Conservation (phyloP, 2,113 vertebrate genomes). For the Callocephalon fimbriatum region DNA sequence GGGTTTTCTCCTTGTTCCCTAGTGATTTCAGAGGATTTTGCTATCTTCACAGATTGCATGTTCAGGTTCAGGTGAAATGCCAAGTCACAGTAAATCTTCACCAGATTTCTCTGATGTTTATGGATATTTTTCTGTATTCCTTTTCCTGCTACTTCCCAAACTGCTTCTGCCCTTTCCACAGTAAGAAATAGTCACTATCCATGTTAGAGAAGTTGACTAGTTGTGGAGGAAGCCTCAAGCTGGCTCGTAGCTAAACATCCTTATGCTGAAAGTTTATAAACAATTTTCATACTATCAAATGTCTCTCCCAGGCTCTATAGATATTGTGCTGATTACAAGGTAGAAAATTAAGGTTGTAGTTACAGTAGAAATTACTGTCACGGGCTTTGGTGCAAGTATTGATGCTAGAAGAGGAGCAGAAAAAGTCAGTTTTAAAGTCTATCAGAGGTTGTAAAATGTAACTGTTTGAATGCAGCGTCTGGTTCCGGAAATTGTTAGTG, state of each 20-base stretch:
- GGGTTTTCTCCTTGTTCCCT: neutral
- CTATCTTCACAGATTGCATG: rapidly evolving
- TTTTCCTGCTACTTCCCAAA: neutral
- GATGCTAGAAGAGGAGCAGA: neutral
- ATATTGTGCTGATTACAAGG: neutral
- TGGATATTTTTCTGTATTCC: neutral
- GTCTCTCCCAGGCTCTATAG: rapidly evolving
- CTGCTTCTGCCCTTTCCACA: neutral
- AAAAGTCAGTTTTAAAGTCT: neutral
- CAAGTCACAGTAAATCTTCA: neutral
- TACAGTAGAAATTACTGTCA: neutral
- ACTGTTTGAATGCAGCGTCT: rapidly evolving
- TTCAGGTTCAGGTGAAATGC: neutral
- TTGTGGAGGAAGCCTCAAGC: neutral
- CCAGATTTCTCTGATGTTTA: neutral
- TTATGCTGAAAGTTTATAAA: neutral
- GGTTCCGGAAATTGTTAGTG: neutral
- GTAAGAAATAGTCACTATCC: neutral
- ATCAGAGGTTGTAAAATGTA: neutral
- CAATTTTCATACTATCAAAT: neutral
- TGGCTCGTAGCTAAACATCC: neutral
- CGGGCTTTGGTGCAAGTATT: neutral
- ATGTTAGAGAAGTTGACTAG: neutral
- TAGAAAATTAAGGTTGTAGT: neutral
- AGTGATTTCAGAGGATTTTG: neutral